Evolutionary conservation across 2,113 vertebrate species (phyloP).

Genomic region (Nycticryphes semicollaris): DNA sequence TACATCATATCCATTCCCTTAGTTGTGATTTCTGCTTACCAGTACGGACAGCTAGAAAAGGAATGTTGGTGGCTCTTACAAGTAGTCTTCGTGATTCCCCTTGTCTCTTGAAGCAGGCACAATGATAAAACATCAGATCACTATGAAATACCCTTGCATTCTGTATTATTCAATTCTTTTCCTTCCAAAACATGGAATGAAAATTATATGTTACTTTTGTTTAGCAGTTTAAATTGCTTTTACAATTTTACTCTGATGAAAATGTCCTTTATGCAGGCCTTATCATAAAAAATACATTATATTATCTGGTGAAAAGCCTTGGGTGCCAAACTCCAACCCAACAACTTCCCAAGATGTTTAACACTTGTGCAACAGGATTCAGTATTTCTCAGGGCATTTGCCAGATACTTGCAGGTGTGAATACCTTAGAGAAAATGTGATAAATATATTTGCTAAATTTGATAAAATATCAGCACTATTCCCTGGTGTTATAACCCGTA

Average conservation of each 20-base stretch:
- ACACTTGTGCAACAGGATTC: neutral
- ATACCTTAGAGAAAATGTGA: neutral
- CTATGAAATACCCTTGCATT: neutral
- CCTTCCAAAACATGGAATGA: neutral
- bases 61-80: neutral
- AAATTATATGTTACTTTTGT: neutral
- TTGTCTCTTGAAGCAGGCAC: neutral
- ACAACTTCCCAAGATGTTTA: neutral
- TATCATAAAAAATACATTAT: neutral
- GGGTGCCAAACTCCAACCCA: neutral
- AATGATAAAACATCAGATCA: neutral
- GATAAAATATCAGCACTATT: neutral
- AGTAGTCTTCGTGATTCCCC: neutral
- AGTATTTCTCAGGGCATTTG: neutral
- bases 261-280: neutral
- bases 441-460: neutral
- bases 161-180: neutral
- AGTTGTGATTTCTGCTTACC: neutral
- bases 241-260: neutral
- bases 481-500: neutral
- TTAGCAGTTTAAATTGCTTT: neutral
- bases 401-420: neutral
- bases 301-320: neutral
- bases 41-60: neutral
- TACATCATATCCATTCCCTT: neutral